Base-by-base conservation (phyloP, 2,797 vertebrate genomes). In the Melanogrammus aeglefinus region DNA sequence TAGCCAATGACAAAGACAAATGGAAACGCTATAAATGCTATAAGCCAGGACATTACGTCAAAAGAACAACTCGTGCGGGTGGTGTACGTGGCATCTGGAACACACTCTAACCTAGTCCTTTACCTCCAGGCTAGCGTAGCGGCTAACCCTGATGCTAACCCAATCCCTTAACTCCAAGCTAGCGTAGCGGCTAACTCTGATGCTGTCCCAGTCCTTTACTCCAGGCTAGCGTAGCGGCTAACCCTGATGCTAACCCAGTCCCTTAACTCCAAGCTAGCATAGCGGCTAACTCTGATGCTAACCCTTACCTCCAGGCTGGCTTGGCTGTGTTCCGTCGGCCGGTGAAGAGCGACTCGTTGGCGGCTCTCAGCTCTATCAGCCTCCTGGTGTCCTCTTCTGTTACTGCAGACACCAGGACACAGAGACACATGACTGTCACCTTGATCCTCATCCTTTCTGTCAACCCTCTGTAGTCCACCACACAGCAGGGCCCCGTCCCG, bases 271-370 rank as follows among this genome's bases (percentile, higher is more conserved):
- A 27, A n/a, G 63, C 63, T 66, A 12, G n/a, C 63, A 9, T 66
- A 12, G 63, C 63, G 24, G n/a, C 63, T 66, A 66, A 66, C 63
- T 6, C 24, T 69, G 24, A 69, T 69, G 63, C 63, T 69, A 69
- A 69, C 63, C 63, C 24, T 9, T 69, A 69, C 63, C 63, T 69
- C 63, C 63, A 94, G 76, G 92, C 92, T 0, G 93, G 90, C 72
- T 93, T 94, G 27, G 92, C 91, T 0, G 92, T 93, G 88, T 94
- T 93, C 83, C 92, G 93, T 83, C 91, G 90, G 31, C 93, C 93
- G 0, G 93, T 94, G 33, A 94, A 94, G 74, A 94, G 84, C 81
- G 86, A 88, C 85, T 94, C 92, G 36, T 94, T 94, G 0, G 93
- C 85, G 0, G 92, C 92, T 77, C 93, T 87, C 4, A 94, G 27